Base-by-base conservation (phyloP, 2,113 vertebrate genomes). In the Sturnira hondurensis region DNA sequence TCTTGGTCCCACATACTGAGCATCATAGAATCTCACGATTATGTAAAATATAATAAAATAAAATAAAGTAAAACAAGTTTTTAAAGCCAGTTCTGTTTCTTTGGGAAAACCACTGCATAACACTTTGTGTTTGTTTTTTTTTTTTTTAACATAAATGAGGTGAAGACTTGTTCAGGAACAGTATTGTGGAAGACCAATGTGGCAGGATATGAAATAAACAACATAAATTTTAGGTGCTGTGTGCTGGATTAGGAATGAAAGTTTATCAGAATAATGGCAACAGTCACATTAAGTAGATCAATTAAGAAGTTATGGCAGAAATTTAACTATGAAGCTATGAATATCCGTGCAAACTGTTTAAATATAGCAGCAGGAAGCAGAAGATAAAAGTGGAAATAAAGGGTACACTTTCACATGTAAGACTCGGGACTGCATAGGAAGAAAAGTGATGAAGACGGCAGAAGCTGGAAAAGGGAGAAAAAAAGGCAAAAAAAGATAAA, bases 261-360 rank as follows among this genome's bases (percentile, higher is more conserved):
- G 0, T 50, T 92, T 94, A 83, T 33, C 70, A 71, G 58, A 10
- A 88, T 73, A 63, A 77, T 36, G 26, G 17, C 17, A 68, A 58
- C 2, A 47, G 50, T 16, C 14, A 94, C 11, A 63, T 8, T 7
- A 4, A 96, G 4, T 16, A 84, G 31, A 80, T 83, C 26, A 91
- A 71, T 80, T 71, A 92, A 28, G 15, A 83, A 81, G 58, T 76
- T 85, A 92, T 33, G 52, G 45, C 11, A 93, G 63, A 96, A 74
- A 92, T 87, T 84, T 89, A 92, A 84, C 14, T 81, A 87, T 65
- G 26, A 73, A 87, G 43, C 85, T 90, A 73, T 82, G 52, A 89
- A 70, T 94, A 81, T 63, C 76, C 52, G 43, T 41, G 1, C 63
- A 92, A 41, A 36, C 11, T 47, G 0, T 90, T 92, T 86, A 96